These are phyloP conservation scores for Prochilodus magdalenae DNA, from an alignment of 2,113 vertebrate genomes.

Conservation along the genomic window DNA sequence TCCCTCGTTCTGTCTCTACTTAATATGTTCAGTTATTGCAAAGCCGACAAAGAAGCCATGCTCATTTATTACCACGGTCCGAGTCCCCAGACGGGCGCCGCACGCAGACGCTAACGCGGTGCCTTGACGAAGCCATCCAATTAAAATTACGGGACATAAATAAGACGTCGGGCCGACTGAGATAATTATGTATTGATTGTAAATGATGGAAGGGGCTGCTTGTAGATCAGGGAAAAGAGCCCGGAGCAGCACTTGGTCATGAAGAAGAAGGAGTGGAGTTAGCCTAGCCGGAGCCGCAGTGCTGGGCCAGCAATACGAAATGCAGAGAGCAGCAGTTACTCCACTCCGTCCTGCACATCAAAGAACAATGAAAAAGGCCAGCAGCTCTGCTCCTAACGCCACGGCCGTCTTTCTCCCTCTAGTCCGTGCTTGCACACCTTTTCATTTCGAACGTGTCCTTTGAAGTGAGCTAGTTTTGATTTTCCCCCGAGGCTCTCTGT, in stretches of 20 bases:
- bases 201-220: conserved; percentile 68
- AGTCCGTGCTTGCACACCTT: neutral
- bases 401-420: neutral
- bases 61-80: too few relatives aligned
- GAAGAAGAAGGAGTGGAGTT: neutral
- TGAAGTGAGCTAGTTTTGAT: conserved; percentile 11
- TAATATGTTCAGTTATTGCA: too few relatives aligned
- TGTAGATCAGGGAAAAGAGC: conserved; percentile 68
- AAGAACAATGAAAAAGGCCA: neutral
- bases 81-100: too few relatives aligned
- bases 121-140: neutral
- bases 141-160: conserved; percentile 64
- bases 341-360: conserved; percentile 7
- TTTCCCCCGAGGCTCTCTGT: neutral
- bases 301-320: conserved; percentile 30
- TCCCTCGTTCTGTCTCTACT: too few relatives aligned
- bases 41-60: too few relatives aligned
- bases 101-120: too few relatives aligned
- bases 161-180: conserved; percentile 64
- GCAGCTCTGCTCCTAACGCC: neutral
- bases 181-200: conserved; percentile 78
- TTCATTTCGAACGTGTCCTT: conserved; percentile 10
- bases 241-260: conserved; percentile 60
- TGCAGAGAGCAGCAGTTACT: conserved; percentile 33
- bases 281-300: conserved; percentile 16